Conservation (phyloP, 1,140 invertebrate species). For the Aphelenchoides avenae region DNA sequence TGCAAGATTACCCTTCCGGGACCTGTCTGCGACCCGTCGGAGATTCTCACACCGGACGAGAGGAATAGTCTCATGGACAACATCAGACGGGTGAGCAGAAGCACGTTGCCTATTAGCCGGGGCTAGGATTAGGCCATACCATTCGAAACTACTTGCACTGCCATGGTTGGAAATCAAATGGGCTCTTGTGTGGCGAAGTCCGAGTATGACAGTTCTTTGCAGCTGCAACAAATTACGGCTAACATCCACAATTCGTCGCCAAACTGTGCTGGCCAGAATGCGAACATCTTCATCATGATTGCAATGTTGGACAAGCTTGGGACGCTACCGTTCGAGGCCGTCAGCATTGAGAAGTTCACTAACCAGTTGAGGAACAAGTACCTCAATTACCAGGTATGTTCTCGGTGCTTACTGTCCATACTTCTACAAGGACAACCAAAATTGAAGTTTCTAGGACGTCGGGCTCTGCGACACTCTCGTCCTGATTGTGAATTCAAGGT, state of each 20-base stretch:
- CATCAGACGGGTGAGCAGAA: slow-evolving; percentile 42
- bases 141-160: too few relatives aligned
- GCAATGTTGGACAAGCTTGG: slow-evolving; percentile 55
- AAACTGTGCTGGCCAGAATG: slow-evolving; percentile 39
- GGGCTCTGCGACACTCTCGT: slow-evolving; percentile 53
- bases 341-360: slow-evolving; percentile 55
- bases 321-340: slow-evolving; percentile 39
- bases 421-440: neutral
- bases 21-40: slow-evolving; percentile 53
- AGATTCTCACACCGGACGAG: slow-evolving; percentile 55
- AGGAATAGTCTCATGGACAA: slow-evolving; percentile 43
- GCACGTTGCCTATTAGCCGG: too few relatives aligned
- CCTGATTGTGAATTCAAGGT: slow-evolving; percentile 53
- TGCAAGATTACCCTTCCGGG: slow-evolving; percentile 46
- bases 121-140: too few relatives aligned
- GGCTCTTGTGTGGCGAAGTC: too few relatives aligned
- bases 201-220: too few relatives aligned
- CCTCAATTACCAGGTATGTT: slow-evolving; percentile 50
- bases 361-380: slow-evolving; percentile 49
- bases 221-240: slow-evolving; percentile 48
- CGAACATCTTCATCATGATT: slow-evolving; percentile 49
- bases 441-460: slow-evolving; percentile 43
- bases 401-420: neutral
- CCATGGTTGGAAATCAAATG: too few relatives aligned
- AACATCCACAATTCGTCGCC: slow-evolving; percentile 51